phyloP scores from a whole-genome alignment of 1,140 invertebrate genomes.

The Saccostrea glomerata region DNA sequence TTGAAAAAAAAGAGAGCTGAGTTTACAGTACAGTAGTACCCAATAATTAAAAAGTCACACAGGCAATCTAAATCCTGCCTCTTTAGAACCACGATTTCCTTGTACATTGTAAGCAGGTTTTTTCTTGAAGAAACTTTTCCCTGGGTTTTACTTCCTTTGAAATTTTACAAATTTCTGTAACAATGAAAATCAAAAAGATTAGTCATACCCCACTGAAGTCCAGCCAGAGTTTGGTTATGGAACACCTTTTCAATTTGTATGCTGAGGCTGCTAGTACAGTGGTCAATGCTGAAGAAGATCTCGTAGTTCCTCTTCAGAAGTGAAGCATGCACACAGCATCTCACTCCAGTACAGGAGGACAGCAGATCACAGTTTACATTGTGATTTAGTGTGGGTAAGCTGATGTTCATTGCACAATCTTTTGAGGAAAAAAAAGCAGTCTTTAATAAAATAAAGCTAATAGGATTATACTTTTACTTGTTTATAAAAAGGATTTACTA shows the following conservation, averaged over 20 bases:
- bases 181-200: not conserved
- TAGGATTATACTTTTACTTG: not conserved
- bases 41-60: no score
- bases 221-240: slow-evolving; percentile 44
- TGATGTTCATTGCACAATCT: slow-evolving; percentile 51
- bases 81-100: no score
- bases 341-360: slow-evolving; percentile 44
- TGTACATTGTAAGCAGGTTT: no score
- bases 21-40: no score
- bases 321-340: slow-evolving; percentile 47
- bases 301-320: slow-evolving; percentile 36
- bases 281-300: slow-evolving; percentile 36
- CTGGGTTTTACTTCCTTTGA: no score
- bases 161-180: no score
- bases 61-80: no score
- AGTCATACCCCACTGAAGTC: slow-evolving; percentile 46
- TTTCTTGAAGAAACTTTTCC: no score
- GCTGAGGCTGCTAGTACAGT: slow-evolving; percentile 44
- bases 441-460: not conserved
- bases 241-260: slow-evolving; percentile 45
- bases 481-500: no score
- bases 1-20: no score
- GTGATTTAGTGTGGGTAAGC: slow-evolving; percentile 14
- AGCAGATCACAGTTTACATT: slow-evolving; percentile 43
- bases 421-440: not conserved